Evolutionary conservation across 2,888 invertebrate genomes (phyloP), one percentile per base, ranked within the genome.

Genomic region (Myopa tessellatipennis): DNA sequence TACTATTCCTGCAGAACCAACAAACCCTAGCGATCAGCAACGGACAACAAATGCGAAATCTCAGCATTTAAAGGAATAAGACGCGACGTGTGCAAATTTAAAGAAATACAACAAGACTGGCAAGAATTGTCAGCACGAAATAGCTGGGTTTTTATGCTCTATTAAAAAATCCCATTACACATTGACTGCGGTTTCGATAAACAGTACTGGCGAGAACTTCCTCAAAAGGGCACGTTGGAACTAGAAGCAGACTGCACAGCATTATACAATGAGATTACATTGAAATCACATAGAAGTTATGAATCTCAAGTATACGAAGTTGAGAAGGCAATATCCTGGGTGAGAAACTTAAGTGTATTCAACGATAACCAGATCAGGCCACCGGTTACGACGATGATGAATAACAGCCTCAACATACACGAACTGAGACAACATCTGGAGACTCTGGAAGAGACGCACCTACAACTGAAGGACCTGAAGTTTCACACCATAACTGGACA

Each of bases 1-100:
- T 34, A 7, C 61, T 63, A 34, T 26, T 8, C 26, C n/a, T 63
- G 61, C 12, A 18, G 26, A 5, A 63, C 26, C 4, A 63, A 63
- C 61, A 63, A 63, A 12, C 61, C 61, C 5, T 4, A 63, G 34
- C 61, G 34, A 8, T 63, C 34, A 63, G 61, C 61, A 63, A 4
- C 61, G n/a, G 61, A 63, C 2, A 26, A 63, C 3, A 5, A 12
- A 63, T 63, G 61, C 26, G 61, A 63, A 12, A 63, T 63, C 12
- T 18, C 61, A 63, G 61, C 61, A 34, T 63, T 63, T 34, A 63
- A 63, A 63, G 61, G 61, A 63, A 63, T 63, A 4, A 63, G 61
- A 34, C 61, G 61, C 61, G 1, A 63, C 12, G 61, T 34, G 3
- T 63, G 61, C 34, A n/a, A 6, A 6, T 63, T 26, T 12, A 18